Conservation (phyloP, 1,140 invertebrate genomes). For the Drosophila prosaltans region DNA sequence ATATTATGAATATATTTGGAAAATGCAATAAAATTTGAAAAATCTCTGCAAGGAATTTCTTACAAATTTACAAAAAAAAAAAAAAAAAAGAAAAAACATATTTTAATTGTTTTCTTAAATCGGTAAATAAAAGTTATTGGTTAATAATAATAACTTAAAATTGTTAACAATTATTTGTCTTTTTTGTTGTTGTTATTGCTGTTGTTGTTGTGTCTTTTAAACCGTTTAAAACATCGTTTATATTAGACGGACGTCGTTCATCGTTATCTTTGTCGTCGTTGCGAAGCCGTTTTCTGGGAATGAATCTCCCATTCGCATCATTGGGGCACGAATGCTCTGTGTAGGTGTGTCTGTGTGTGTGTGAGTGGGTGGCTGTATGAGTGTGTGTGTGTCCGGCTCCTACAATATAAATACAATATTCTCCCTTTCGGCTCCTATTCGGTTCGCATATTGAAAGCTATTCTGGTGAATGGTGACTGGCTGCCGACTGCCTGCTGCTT, state of each 20-base stretch:
- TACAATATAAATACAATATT: conserved; percentile 8
- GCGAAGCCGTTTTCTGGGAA: not conserved
- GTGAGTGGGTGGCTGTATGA: not conserved
- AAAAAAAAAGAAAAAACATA: no score
- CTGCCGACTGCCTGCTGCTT: conserved; percentile 22
- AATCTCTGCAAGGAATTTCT: no score
- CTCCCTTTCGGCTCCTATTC: conserved; percentile 12
- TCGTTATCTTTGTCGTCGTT: not conserved
- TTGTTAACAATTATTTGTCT: not conserved
- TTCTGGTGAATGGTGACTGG: conserved; percentile 11
- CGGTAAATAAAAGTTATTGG: no score
- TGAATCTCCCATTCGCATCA: conserved; percentile 6
- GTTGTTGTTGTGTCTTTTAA: no score
- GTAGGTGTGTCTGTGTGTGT: not conserved
- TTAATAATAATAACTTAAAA: not conserved
- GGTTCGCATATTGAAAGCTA: conserved; percentile 32
- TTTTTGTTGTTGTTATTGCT: not conserved
- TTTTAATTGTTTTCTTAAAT: no score
- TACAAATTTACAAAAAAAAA: no score
- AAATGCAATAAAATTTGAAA: not conserved
- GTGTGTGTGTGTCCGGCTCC: not conserved
- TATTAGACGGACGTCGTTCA: not conserved
- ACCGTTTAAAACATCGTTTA: no score
- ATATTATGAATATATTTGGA: not conserved
- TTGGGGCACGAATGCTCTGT: not conserved